phyloP scores from a whole-genome alignment of 2,888 invertebrate genomes.

The Dorcus parallelipipedus region DNA sequence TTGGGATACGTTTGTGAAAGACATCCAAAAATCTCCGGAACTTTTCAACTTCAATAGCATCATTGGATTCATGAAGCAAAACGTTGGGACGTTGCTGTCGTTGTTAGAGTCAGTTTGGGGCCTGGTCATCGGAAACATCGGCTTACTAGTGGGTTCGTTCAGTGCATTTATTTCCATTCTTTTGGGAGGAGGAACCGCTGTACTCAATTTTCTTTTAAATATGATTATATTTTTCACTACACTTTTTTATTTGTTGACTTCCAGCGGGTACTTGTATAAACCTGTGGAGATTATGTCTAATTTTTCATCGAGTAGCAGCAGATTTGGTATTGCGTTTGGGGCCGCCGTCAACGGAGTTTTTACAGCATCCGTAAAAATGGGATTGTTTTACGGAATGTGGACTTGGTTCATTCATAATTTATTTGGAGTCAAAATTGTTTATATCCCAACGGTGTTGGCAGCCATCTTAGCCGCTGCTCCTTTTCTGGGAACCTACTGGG shows the following conservation, averaged over 20 bases:
- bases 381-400: constrained; percentile 95
- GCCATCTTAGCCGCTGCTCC: constrained; percentile 93
- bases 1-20: constrained; percentile 68
- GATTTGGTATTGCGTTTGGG: constrained; percentile 79
- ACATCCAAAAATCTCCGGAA: constrained; percentile 73
- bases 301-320: constrained; percentile 74
- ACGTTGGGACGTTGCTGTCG: constrained; percentile 84
- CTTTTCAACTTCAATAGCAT: constrained; percentile 71
- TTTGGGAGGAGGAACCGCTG: constrained; percentile 85
- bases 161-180: constrained; percentile 85
- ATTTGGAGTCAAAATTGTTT: constrained; percentile 92
- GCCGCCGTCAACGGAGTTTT: constrained; percentile 92
- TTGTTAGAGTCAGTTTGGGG: constrained; percentile 85
- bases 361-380: constrained; percentile 94
- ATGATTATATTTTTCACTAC: constrained; percentile 95
- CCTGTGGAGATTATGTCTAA: constrained; percentile 86
- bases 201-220: constrained; percentile 82
- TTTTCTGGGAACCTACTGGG: constrained; percentile 93
- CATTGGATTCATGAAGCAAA: constrained; percentile 81
- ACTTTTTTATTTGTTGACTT: constrained; percentile 89
- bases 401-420: constrained; percentile 97
- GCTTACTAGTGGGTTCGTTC: constrained; percentile 76
- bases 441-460: constrained; percentile 90
- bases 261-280: constrained; percentile 82
- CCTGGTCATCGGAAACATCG: constrained; percentile 89